Percentiles rank a stretch among this genome's conserved stretches.
phyloP scores from a whole-genome alignment of 2,797 vertebrate genomes.

The Telmatherina bonti region DNA sequence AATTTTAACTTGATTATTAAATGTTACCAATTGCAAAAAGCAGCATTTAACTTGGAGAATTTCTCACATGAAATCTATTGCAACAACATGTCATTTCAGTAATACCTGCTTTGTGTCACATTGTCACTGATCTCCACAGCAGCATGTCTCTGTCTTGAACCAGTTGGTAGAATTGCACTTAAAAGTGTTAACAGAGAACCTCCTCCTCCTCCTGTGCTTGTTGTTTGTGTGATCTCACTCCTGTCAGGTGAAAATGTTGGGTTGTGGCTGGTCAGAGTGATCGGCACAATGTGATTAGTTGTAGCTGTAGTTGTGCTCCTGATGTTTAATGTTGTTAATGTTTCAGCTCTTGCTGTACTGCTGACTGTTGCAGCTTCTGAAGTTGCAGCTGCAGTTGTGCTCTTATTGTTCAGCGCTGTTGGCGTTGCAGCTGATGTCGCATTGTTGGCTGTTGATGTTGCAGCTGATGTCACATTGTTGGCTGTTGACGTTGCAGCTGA shows the following conservation, averaged over 20 bases:
- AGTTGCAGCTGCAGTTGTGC: background rate
- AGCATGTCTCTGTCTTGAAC: rapidly evolving
- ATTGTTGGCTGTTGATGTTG: background rate
- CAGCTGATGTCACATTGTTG: background rate
- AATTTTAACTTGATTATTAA: too few species aligned
- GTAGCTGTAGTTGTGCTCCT: background rate
- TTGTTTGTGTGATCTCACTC: rapidly evolving
- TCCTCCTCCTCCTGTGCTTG: too few species aligned
- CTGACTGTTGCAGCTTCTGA: background rate
- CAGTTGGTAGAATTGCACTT: too few species aligned
- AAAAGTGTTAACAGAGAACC: too few species aligned
- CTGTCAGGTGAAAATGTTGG: background rate
- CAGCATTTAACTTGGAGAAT: background rate
- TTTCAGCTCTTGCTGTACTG: background rate
- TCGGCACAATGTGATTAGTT: background rate
- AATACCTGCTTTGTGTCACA: constrained; percentile 44
- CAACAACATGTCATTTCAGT: background rate
- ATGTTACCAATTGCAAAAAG: background rate
- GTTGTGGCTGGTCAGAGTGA: too few species aligned
- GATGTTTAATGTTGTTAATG: rapidly evolving
- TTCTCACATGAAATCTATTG: background rate
- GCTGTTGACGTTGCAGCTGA: too few species aligned
- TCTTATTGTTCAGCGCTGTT: background rate
- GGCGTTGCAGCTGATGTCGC: background rate
- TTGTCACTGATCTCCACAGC: background rate